Base-by-base conservation (phyloP, 2,113 vertebrate genomes). In the Ranitomeya imitator region DNA sequence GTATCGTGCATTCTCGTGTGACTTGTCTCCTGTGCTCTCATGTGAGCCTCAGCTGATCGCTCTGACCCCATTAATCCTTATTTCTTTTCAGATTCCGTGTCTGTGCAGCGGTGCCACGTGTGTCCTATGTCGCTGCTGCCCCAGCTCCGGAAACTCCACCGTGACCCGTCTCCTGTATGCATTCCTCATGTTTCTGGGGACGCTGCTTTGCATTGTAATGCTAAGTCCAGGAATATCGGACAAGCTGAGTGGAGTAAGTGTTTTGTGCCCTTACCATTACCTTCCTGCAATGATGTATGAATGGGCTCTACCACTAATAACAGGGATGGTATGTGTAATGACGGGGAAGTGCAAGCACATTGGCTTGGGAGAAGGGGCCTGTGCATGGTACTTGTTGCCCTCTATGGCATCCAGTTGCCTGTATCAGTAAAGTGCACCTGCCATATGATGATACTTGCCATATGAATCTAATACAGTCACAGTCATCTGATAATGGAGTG, bases 91-190 rank as follows among this genome's bases (percentile, higher is more conserved):
- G 98, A 93, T 97, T 57, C 96, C 96, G 0, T 98, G 97, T 77
- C 93, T 99, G 23, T 99, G 97, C 88, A 92, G 97, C 14, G 91
- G 96, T 2, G 97, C 96, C 0, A 94, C 96, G 0, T 99, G 97
- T 86, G 86, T 99, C 23, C 89, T 96, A 77, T 99, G 97, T 89
- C 90, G 93, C 26, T 99, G 97, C 91, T 99, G 97, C 76, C 96
- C 96, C 0, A 94, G 89, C 91, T 94, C 90, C 92, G 96, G 94
- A 92, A 99, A 97, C 87, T 99, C 98, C 65, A 97, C 94, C 0
- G 91, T 98, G 91, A 99, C 97, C 0, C 96, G 98, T 3, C 89
- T 99, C 61, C 93, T 97, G 90, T 99, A 99, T 52, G 96, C 97
- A 90, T 94, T 90, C 85, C 94, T 98, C 79, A 92, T 99, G 86